Base-by-base conservation (phyloP, 1,140 invertebrate genomes). In the Scaptomyza graminum region DNA sequence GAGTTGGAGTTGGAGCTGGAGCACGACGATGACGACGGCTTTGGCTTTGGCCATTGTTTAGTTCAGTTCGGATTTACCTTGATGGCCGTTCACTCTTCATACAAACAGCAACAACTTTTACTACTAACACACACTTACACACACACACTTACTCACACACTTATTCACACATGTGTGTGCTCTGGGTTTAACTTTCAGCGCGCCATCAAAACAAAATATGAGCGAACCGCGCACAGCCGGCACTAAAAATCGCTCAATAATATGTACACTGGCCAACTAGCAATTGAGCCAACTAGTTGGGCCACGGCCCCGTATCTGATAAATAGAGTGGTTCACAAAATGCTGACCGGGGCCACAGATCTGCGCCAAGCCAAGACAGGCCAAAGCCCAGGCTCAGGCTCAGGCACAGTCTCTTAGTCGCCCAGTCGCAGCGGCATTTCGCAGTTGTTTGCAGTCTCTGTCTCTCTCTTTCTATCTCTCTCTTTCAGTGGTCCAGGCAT, bases 251-350 rank as follows among this genome's bases (percentile, higher is more conserved):
- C 83, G 83, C 84, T 88, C 83, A 88, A 88, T 88, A 88, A 88
- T 88, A 85, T 85, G 76, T 88, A 82, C 76, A 75, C 82, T 82
- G 83, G 83, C 83, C 82, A 87, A 68, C 70, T 79, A 87, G 82
- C 82, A 87, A 87, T 87, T 87, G 82, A 87, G 82, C 82, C 82
- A 87, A 87, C 83, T 87, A 87, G 83, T 87, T 88, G 82, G 82
- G 69, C 68, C 25, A 70, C 59, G 63, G 64, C 68, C 60, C 69
- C 56, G 67, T 79, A 88, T 88, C 83, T 89, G 83, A 88, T 88
- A 88, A 88, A 88, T 88, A 88, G 83, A 88, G 83, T 88, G 84
- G 83, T 89, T 89, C 84, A 88, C 84, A 88, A 88, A 88, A 88
- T 88, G 83, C 84, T 88, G 84, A 74, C 78, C 75, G 69, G 60